Base-by-base conservation (phyloP, 2,888 invertebrate genomes). In the Pyrocoelia pectoralis region DNA sequence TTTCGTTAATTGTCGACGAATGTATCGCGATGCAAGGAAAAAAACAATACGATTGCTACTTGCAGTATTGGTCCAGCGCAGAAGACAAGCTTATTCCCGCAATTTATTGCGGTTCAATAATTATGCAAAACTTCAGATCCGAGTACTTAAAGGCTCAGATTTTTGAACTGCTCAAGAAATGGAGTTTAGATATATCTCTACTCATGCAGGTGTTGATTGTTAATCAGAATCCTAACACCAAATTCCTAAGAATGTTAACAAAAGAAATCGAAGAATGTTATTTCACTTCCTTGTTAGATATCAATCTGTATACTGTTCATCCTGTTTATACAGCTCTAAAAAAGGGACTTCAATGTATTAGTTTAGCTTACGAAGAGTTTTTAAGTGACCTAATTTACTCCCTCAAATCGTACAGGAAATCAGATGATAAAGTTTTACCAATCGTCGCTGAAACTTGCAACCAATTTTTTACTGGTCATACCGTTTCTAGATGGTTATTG, bases 301-400 rank as follows among this genome's bases (percentile, higher is more conserved):
- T 59, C 8, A 50, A 48, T 5, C 6, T 15, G 1, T 62, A 56
- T 13, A 53, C 24, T 12, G 33, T 33, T 1, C 46, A 61, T 14
- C 54, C 56, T 18, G 43, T 61, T 13, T 56, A 18, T 33, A 17
- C 28, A 5, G 56, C 28, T 1, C 33, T 55, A 8, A 55, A 55
- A 33, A 61, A 56, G 15, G 50, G 61, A 6, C 41, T 61, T 10
- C 9, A 33, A 17, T 41, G 14, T 8, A 49, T 63, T 3, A 54
- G 29, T 55, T 63, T 63, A 13, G 10, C 43, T 12, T 63, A 58
- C 24, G 58, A 55, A 48, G 58, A 63, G 17, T 59, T 63, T 33
- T 38, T 63, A 19, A 43, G 50, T 24, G 63, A 63, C 17, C 38
- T 63, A 13, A 33, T 58, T 3, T 63, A 48, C 13, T 63, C 58